Percentiles rank a stretch among this genome's conserved stretches.
Conservation (phyloP, 2,888 invertebrate genomes). For the Iphiclides podalirius region DNA sequence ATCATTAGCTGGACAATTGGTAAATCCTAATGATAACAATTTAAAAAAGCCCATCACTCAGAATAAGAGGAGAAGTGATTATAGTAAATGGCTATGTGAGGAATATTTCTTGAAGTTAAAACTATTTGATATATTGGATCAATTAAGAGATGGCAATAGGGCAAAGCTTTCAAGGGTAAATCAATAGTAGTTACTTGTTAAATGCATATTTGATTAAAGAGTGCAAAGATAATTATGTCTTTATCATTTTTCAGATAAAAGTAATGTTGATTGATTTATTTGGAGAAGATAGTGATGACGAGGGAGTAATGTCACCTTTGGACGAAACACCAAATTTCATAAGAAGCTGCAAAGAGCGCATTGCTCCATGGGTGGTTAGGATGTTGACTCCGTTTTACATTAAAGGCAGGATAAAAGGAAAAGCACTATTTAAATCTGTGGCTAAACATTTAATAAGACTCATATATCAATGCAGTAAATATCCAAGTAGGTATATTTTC, state of each 20-base stretch:
- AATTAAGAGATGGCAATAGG: conserved; percentile 62
- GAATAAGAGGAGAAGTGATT: conserved; percentile 37
- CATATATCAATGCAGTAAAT: conserved; percentile 76
- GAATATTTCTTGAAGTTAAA: conserved; percentile 63
- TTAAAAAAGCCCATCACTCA: conserved; percentile 33
- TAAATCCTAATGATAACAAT: conserved; percentile 37
- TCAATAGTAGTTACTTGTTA: conserved; percentile 6
- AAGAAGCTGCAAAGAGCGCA: conserved; percentile 77
- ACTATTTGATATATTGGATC: conserved; percentile 60
- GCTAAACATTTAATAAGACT: conserved; percentile 81
- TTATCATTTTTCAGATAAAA: conserved; percentile 70
- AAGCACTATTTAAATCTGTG: conserved; percentile 80
- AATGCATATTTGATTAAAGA: not conserved
- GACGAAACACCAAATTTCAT: conserved; percentile 73
- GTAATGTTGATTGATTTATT: conserved; percentile 63
- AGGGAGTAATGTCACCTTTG: conserved; percentile 72
- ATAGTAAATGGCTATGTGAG: conserved; percentile 70
- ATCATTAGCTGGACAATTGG: conserved; percentile 50
- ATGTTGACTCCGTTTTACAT: conserved; percentile 82
- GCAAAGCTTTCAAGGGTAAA: conserved; percentile 56
- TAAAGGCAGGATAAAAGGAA: conserved; percentile 79
- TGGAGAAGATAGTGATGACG: conserved; percentile 76
- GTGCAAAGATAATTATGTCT: conserved; percentile 3
- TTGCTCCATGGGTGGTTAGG: conserved; percentile 82
- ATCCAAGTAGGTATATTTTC: conserved; percentile 66